Conservation (phyloP, 2,888 invertebrate species). For the Nemurella pictetii region DNA sequence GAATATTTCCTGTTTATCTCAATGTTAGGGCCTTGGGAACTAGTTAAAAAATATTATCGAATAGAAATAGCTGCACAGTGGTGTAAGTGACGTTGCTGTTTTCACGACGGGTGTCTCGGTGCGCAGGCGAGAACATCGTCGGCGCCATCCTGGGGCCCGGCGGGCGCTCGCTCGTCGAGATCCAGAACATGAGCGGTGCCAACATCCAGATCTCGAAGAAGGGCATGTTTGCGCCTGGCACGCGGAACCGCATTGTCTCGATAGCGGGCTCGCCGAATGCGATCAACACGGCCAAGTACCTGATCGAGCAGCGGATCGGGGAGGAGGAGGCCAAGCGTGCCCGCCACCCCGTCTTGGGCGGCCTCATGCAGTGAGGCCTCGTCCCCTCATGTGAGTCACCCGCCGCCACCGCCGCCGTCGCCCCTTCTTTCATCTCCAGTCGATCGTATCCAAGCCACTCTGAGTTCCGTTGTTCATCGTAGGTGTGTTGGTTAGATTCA, state of each 20-base stretch:
- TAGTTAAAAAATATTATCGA: too few species aligned
- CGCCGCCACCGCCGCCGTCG: neutral
- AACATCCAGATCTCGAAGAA: constrained; percentile 99
- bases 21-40: too few species aligned
- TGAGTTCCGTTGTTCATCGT: neutral
- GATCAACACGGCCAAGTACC: constrained; percentile 89
- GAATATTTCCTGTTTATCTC: too few species aligned
- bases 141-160: constrained; percentile 97
- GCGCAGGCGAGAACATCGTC: constrained; percentile 77
- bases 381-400: too few species aligned
- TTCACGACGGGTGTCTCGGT: neutral
- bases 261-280: constrained; percentile 88
- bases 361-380: constrained; percentile 36
- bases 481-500: neutral
- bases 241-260: constrained; percentile 95
- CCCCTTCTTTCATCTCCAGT: neutral
- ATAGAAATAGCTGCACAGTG: too few species aligned
- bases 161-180: constrained; percentile 94
- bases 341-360: constrained; percentile 64
- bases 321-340: constrained; percentile 95
- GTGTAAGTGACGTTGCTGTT: too few species aligned
- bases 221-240: constrained; percentile 95
- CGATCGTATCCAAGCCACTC: neutral
- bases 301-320: constrained; percentile 95
- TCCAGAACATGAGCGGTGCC: constrained; percentile 95